Percentiles rank a stretch among this genome's conserved stretches.
These are phyloP conservation scores for Danio jaintianensis DNA, from an alignment of 2,797 vertebrate genomes.

Conservation along the genomic window DNA sequence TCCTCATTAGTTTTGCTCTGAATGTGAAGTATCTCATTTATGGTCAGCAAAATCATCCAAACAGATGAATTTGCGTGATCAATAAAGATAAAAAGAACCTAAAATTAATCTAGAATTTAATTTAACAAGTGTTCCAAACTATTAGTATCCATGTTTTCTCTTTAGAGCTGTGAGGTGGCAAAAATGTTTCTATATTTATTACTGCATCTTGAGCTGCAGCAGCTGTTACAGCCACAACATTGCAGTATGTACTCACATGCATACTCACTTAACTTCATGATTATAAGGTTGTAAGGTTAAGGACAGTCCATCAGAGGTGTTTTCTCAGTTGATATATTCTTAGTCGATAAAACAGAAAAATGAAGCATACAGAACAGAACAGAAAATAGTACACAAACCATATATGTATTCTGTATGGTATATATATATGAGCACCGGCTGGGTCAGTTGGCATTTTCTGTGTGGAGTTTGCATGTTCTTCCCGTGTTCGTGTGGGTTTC, in stretches of 20 bases:
- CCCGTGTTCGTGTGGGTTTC: no score
- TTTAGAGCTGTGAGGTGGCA: neutral
- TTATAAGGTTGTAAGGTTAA: no score
- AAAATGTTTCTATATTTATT: neutral
- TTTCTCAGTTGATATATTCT: neutral
- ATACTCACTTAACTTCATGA: neutral
- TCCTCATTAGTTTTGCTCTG: slow-evolving; percentile 43
- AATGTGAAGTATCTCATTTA: slow-evolving; percentile 40
- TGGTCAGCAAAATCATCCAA: slow-evolving; percentile 53
- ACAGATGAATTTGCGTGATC: slow-evolving; percentile 20
- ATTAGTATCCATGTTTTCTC: neutral
- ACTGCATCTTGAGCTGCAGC: neutral
- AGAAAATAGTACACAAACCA: neutral
- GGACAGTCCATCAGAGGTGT: neutral
- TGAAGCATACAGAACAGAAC: neutral
- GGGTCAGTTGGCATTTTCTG: no score
- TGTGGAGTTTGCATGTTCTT: no score
- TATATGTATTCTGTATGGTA: no score
- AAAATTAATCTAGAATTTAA: neutral
- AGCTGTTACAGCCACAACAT: neutral
- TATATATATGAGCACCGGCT: no score
- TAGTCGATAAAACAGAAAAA: neutral
- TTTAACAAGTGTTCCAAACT: neutral
- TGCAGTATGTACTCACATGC: neutral
- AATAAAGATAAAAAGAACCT: neutral